Conservation (phyloP, 1,140 invertebrate genomes). For the Pygmarrhopalites habei region DNA sequence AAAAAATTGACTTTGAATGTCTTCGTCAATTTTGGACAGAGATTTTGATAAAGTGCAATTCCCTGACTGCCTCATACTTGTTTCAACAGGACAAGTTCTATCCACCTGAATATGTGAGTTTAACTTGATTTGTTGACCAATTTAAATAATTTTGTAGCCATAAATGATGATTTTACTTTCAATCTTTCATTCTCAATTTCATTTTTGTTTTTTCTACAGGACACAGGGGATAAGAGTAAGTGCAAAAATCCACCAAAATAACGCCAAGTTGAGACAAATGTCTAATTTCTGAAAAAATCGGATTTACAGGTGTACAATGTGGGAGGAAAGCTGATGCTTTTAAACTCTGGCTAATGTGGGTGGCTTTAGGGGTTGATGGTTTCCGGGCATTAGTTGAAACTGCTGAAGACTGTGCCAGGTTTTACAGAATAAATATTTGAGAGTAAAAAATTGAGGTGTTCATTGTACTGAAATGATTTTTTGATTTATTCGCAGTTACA, state of each 20-base stretch:
- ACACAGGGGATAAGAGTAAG: constrained; percentile 83
- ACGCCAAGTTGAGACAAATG: neutral
- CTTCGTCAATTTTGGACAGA: too few relatives aligned
- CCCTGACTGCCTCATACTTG: constrained; percentile 70
- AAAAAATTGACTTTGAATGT: too few relatives aligned
- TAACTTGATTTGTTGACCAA: too few relatives aligned
- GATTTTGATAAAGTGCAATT: constrained; percentile 68
- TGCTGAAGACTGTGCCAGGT: constrained; percentile 54
- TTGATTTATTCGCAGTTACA: constrained; percentile 48
- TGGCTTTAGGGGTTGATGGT: constrained; percentile 59
- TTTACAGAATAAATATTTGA: constrained; percentile 7
- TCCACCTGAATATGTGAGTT: constrained; percentile 75
- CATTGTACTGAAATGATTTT: neutral
- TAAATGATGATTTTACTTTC: too few relatives aligned
- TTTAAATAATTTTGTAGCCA: too few relatives aligned
- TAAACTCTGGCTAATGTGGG: constrained; percentile 91
- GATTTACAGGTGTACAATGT: constrained; percentile 71
- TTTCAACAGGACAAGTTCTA: constrained; percentile 93
- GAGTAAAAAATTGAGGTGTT: neutral
- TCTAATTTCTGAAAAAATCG: neutral
- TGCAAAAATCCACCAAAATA: too few relatives aligned
- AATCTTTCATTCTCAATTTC: too few relatives aligned
- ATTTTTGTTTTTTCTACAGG: too few relatives aligned
- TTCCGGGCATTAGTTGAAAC: constrained; percentile 55
- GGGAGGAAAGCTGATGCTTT: constrained; percentile 86